Evolutionary conservation across 2,113 vertebrate genomes (phyloP).

Genomic region (Erpornis zantholeuca): DNA sequence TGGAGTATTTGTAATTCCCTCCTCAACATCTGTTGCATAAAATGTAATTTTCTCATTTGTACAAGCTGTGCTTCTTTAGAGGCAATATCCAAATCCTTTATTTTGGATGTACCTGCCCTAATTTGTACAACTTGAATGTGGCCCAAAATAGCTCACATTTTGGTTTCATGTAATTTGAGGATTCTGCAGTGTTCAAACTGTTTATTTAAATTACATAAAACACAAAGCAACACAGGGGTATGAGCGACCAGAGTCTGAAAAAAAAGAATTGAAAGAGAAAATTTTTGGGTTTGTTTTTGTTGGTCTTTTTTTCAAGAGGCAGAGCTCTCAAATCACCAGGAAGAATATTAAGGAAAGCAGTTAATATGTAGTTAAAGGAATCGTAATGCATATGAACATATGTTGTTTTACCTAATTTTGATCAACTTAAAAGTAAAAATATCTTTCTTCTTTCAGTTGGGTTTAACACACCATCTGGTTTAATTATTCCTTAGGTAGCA

Average conservation of each 20-base stretch:
- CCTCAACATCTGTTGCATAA: slow-evolving; percentile 58
- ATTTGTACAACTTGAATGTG: background rate
- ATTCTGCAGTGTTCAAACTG: background rate
- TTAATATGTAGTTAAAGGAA: slow-evolving; percentile 68
- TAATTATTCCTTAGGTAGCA: slow-evolving; percentile 74
- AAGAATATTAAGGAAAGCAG: slow-evolving; percentile 53
- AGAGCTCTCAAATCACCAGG: slow-evolving; percentile 38
- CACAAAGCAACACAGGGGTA: background rate
- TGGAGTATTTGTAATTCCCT: slow-evolving; percentile 19
- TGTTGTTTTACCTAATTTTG: slow-evolving; percentile 72
- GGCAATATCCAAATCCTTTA: slow-evolving; percentile 18
- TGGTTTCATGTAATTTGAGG: background rate
- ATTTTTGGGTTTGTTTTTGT: background rate
- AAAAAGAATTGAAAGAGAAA: background rate
- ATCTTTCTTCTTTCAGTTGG: slow-evolving; percentile 50
- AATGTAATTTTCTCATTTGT: slow-evolving; percentile 57
- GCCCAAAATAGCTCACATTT: background rate
- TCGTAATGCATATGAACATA: slow-evolving; percentile 69
- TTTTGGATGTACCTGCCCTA: slow-evolving; percentile 17
- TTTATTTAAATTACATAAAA: background rate
- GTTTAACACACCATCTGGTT: slow-evolving; percentile 74
- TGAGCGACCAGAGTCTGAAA: background rate
- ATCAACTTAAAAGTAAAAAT: slow-evolving; percentile 73
- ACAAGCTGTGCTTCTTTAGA: slow-evolving; percentile 33
- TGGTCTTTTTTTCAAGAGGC: background rate